A percentile compares a stretch with the other conserved stretches of the same genome.
Conservation (phyloP, 1,140 invertebrate species). For the Microplitis mediator region DNA sequence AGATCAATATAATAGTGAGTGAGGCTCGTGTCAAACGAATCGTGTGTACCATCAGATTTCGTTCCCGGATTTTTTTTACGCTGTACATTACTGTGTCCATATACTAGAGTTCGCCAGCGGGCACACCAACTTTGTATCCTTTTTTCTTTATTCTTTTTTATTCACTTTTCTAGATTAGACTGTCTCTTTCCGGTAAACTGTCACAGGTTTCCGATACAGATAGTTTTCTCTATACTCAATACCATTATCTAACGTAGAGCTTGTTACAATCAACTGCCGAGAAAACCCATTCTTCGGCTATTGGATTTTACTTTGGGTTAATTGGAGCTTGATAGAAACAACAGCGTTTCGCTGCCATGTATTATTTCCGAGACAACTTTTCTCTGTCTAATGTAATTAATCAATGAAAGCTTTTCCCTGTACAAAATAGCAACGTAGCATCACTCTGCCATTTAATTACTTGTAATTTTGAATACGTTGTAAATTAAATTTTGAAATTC, state of each 20-base stretch:
- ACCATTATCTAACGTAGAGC: not conserved
- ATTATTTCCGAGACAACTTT: not conserved
- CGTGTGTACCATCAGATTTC: slow-evolving; percentile 3
- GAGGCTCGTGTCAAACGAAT: not conserved
- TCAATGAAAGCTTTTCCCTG: not conserved
- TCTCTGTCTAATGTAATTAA: not conserved
- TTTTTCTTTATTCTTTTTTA: not conserved
- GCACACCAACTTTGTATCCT: not conserved
- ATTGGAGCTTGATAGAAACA: slow-evolving; percentile 12
- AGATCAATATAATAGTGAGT: not conserved
- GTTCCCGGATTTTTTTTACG: not conserved
- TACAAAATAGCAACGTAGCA: too few relatives aligned
- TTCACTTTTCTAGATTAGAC: not conserved
- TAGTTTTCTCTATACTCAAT: not conserved
- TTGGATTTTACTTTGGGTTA: slow-evolving; percentile 14
- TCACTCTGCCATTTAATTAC: too few relatives aligned
- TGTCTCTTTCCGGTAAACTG: not conserved
- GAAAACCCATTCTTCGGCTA: slow-evolving; percentile 5
- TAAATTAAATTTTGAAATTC: too few relatives aligned
- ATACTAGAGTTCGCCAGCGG: too few relatives aligned
- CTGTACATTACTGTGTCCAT: not conserved
- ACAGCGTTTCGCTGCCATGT: not conserved
- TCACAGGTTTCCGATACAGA: not conserved
- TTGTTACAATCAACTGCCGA: slow-evolving; percentile 3
- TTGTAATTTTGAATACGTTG: too few relatives aligned